phyloP scores from a whole-genome alignment of 2,797 vertebrate species.

The Borostomias antarcticus region DNA sequence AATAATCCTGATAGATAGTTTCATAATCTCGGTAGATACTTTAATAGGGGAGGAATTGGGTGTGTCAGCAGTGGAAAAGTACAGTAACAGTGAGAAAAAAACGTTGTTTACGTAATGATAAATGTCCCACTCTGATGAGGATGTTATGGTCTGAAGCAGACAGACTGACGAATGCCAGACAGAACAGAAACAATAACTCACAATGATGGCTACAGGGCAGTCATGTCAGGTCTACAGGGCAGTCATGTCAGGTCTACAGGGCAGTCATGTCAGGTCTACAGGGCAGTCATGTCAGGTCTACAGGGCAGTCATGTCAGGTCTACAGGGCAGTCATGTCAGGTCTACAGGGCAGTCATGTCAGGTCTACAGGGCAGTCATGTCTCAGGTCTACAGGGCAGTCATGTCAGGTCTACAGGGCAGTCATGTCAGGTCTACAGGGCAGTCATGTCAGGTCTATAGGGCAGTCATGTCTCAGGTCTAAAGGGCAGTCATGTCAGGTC shows the following conservation, averaged over 20 bases:
- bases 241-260: conserved; percentile 37
- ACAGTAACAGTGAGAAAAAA: too few relatives aligned
- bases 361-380: conserved; percentile 36
- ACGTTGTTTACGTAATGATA: conserved; percentile 22
- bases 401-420: conserved; percentile 36
- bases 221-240: conserved; percentile 36
- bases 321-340: conserved; percentile 35
- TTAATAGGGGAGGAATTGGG: too few relatives aligned
- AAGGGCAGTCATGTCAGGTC: conserved; percentile 36
- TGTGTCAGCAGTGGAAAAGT: too few relatives aligned
- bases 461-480: too few relatives aligned
- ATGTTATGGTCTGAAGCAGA: conserved; percentile 24
- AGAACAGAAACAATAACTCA: conserved; percentile 44
- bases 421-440: conserved; percentile 35
- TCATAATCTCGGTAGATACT: too few relatives aligned
- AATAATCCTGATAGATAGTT: too few relatives aligned
- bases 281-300: conserved; percentile 37
- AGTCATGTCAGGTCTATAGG: too few relatives aligned
- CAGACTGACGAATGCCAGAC: conserved; percentile 39
- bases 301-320: conserved; percentile 36
- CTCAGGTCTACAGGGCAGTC: conserved; percentile 33
- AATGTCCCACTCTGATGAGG: conserved; percentile 26
- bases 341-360: conserved; percentile 36
- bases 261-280: conserved; percentile 36
- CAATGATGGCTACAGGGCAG: conserved; percentile 35